Evolutionary conservation across 1,140 invertebrate species (phyloP).

Genomic region (Thereuonema tuberculata): DNA sequence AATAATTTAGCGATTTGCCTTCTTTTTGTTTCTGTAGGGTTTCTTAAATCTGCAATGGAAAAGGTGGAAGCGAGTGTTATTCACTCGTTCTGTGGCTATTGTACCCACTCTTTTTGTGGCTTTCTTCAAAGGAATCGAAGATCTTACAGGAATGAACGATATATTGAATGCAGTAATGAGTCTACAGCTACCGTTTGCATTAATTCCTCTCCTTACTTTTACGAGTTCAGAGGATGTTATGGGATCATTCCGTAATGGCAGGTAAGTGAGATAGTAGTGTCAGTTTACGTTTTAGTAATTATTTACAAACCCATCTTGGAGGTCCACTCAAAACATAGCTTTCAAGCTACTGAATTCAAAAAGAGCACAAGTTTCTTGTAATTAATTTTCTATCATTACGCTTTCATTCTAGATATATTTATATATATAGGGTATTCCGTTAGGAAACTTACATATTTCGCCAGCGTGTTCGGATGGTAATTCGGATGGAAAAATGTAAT

Average conservation of each 20-base stretch:
- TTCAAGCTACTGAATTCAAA: background rate
- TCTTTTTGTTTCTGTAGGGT: conserved; percentile 40
- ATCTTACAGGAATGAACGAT: conserved; percentile 74
- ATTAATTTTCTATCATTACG: background rate
- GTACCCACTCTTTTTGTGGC: conserved; percentile 73
- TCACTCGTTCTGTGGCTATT: conserved; percentile 76
- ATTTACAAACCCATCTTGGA: background rate
- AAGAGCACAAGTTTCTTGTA: background rate
- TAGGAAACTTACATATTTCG: background rate
- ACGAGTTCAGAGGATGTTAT: conserved; percentile 65
- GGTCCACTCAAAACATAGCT: background rate
- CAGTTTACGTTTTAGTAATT: background rate
- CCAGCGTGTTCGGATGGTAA: too few species aligned
- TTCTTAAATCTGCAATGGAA: conserved; percentile 79
- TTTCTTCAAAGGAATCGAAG: conserved; percentile 47
- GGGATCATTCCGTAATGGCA: conserved; percentile 65
- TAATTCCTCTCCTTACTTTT: conserved; percentile 75
- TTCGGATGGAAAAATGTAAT: too few species aligned
- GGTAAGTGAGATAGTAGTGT: conserved; percentile 35
- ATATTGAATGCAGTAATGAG: conserved; percentile 82
- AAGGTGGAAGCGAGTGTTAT: conserved; percentile 72
- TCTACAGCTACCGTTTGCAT: conserved; percentile 66
- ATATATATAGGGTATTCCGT: background rate
- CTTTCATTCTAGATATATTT: background rate
- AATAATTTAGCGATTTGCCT: too few species aligned